Percentiles rank a stretch among this genome's conserved stretches.
Evolutionary conservation across 1,140 invertebrate species (phyloP).

Genomic region (Drosophila kurseongensis): DNA sequence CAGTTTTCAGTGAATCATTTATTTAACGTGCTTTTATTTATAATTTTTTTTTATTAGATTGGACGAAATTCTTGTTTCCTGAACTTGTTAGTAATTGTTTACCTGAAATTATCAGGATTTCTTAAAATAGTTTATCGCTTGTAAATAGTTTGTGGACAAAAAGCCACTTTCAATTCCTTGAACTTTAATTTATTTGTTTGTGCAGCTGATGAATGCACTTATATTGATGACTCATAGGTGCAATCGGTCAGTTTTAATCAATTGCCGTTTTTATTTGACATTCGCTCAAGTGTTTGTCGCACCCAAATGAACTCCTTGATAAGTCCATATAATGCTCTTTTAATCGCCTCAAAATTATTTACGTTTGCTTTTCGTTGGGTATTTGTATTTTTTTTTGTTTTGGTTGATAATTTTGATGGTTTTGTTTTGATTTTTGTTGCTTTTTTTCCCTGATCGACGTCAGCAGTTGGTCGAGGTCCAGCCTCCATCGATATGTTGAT

Average conservation of each 20-base stretch:
- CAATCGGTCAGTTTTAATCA: constrained; percentile 20
- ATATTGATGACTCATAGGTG: not conserved
- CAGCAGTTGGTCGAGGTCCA: constrained; percentile 33
- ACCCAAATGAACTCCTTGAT: constrained; percentile 13
- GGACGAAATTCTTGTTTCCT: not conserved
- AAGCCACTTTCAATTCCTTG: too few species aligned
- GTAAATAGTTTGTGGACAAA: not conserved
- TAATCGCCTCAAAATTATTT: constrained; percentile 38
- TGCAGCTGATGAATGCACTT: not conserved
- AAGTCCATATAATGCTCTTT: constrained; percentile 37
- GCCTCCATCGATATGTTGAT: constrained; percentile 21
- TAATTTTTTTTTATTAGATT: not conserved
- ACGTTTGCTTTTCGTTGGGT: not conserved
- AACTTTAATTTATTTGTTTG: not conserved
- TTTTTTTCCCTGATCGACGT: constrained; percentile 19
- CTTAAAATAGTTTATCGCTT: not conserved
- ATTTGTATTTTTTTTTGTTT: not conserved
- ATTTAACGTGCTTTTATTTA: not conserved
- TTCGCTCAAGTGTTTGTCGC: not conserved
- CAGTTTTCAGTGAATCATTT: not conserved
- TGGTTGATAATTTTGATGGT: constrained; percentile 41
- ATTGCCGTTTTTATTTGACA: not conserved
- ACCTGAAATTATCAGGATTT: not conserved
- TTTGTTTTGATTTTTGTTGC: constrained; percentile 53
- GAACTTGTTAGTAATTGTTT: not conserved